Evolutionary conservation across 2,113 vertebrate genomes (phyloP), one percentile per base, ranked within the genome.

Genomic region (Mustelus asterias): DNA sequence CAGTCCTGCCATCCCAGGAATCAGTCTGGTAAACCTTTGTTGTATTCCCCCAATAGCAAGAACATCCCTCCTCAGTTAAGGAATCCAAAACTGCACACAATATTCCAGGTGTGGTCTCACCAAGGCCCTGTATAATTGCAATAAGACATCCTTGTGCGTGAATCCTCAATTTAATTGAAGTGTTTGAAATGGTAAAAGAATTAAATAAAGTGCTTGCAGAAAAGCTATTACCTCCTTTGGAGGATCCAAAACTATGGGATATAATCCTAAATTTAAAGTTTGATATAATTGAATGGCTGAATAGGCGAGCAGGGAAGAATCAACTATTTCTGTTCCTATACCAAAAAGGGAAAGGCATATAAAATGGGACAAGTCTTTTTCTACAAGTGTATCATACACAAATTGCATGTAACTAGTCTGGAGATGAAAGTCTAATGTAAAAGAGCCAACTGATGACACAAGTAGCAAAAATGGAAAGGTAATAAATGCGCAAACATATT

Each of bases 391-490:
- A 41, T 18, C n/a, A 18, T 37, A 83, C 37, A 16, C n/a, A 41
- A n/a, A 83, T 83, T 83, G 5, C 37, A 18, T 22, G 37, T 18
- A 83, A 44, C 80, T 83, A 41, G 14, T 20, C 20, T 41, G 80
- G 20, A 83, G 18, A 83, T 18, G 8, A 83, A 83, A 44, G 3
- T 80, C 13, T 18, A 80, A 1, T 0, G 37, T 44, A 44, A 83
- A 83, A 44, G 37, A 18, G 80, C 80, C 80, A 83, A 83, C 5
- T 83, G 80, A 44, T 0, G 4, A 22, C 5, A 41, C 78, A 83
- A 83, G 37, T 83, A 83, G 5, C 80, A 83, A 83, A 80, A 83
- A 83, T 83, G 80, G 80, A 83, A 83, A 83, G 78, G n/a, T 44
- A 18, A 41, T 44, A 44, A 5, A 33, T 2, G 33, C 72, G 41